Evolutionary conservation across 2,888 invertebrate species (phyloP).

Genomic region (Drosophila austrosaltans): DNA sequence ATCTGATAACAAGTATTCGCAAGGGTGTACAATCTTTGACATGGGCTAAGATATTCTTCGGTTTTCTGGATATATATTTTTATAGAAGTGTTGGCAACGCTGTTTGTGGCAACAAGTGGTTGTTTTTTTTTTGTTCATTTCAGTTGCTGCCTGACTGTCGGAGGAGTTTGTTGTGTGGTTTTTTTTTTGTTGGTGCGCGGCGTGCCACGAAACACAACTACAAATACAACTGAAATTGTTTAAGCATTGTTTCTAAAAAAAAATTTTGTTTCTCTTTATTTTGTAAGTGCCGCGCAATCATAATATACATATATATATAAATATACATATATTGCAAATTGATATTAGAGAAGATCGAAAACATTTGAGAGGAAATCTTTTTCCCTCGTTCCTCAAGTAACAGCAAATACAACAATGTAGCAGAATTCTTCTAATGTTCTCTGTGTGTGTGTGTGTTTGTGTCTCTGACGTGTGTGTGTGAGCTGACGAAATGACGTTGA

Average conservation of each 20-base stretch:
- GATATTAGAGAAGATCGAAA: constrained; percentile 10
- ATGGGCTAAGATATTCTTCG: too few species aligned
- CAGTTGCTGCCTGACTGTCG: constrained; percentile 49
- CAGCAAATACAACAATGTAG: constrained; percentile 55
- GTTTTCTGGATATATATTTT: too few species aligned
- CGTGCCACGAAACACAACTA: constrained; percentile 37
- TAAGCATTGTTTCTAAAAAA: constrained; percentile 22
- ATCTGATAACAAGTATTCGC: too few species aligned
- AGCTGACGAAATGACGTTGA: constrained; percentile 72
- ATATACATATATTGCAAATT: not conserved
- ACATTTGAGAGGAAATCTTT: not conserved
- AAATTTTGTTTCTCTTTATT: constrained; percentile 5
- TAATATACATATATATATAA: constrained; percentile 22
- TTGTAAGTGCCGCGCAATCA: constrained; percentile 34
- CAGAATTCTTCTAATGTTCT: constrained; percentile 52
- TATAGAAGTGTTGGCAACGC: not conserved
- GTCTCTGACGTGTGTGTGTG: constrained; percentile 57
- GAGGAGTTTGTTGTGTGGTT: constrained; percentile 45
- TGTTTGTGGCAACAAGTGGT: constrained; percentile 21
- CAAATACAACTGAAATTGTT: constrained; percentile 7
- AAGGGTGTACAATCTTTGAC: too few species aligned
- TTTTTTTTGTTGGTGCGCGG: constrained; percentile 47
- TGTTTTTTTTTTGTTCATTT: constrained; percentile 26
- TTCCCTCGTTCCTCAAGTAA: not conserved
- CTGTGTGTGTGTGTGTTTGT: constrained; percentile 34